Evolutionary conservation across 2,888 invertebrate genomes (phyloP).

Genomic region (Heliconius sara): DNA sequence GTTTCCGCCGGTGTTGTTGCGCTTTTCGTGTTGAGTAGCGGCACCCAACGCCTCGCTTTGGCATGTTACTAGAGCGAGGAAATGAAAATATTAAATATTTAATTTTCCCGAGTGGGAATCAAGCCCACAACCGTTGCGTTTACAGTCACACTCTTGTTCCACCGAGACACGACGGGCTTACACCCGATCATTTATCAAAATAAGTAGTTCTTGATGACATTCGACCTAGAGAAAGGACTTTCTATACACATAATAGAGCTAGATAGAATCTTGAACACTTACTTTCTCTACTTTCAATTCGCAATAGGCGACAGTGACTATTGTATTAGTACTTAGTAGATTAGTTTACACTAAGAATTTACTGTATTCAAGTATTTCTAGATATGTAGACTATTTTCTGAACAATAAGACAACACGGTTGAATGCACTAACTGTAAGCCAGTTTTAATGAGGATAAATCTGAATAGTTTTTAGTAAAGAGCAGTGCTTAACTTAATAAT

Average conservation of each 20-base stretch:
- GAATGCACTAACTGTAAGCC: constrained; percentile 43
- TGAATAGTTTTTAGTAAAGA: constrained; percentile 4
- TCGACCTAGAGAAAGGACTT: constrained; percentile 33
- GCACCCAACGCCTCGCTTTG: too few species aligned
- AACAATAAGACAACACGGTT: constrained; percentile 30
- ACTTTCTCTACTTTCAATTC: constrained; percentile 36
- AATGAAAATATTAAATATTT: too few species aligned
- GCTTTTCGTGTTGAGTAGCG: too few species aligned
- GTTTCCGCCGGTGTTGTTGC: too few species aligned
- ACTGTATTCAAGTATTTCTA: constrained; percentile 7
- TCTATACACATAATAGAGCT: constrained; percentile 33
- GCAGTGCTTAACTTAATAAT: neutral
- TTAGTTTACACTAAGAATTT: constrained; percentile 14
- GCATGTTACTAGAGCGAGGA: too few species aligned
- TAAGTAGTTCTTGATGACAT: constrained; percentile 10
- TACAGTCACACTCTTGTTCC: neutral
- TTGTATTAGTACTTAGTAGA: constrained; percentile 16
- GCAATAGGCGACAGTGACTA: constrained; percentile 14
- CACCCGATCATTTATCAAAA: neutral
- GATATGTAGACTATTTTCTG: constrained; percentile 11
- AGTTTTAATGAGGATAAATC: constrained; percentile 40
- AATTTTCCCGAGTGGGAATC: too few species aligned
- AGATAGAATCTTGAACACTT: constrained; percentile 31
- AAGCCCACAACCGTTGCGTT: neutral
- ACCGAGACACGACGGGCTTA: too few species aligned